phyloP scores from a whole-genome alignment of 2,888 invertebrate genomes.

The Anagyrus pseudococci region DNA sequence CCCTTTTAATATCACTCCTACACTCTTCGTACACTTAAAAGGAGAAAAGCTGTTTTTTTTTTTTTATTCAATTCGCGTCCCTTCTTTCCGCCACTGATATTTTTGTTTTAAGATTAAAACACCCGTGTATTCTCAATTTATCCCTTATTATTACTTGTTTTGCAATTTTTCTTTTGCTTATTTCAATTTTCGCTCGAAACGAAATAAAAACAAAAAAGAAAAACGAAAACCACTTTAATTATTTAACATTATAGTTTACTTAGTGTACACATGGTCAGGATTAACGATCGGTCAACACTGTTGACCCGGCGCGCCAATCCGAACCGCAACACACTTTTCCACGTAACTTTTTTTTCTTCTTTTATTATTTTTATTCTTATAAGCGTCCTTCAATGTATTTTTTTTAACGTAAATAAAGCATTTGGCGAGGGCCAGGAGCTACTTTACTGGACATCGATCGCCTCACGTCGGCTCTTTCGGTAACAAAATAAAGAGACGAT shows the following conservation, averaged over 20 bases:
- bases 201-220: slow-evolving; percentile 17
- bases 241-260: slow-evolving; percentile 38
- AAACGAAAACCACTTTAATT: slow-evolving; percentile 26
- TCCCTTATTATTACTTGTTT: slow-evolving; percentile 27
- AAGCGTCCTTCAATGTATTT: too few species aligned
- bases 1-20: slow-evolving; percentile 28
- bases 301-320: not conserved
- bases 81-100: too few species aligned
- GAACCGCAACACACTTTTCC: slow-evolving; percentile 36
- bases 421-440: slow-evolving; percentile 38
- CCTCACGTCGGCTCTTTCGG: too few species aligned
- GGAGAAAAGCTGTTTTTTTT: slow-evolving; percentile 17
- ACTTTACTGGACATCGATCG: slow-evolving; percentile 16
- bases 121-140: too few species aligned
- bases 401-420: slow-evolving; percentile 55
- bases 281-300: slow-evolving; percentile 2
- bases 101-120: too few species aligned
- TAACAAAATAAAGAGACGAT: not conserved
- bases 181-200: slow-evolving; percentile 30
- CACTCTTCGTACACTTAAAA: slow-evolving; percentile 26
- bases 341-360: slow-evolving; percentile 38
- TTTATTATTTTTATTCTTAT: slow-evolving; percentile 31
- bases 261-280: slow-evolving; percentile 34
- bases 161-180: slow-evolving; percentile 24
- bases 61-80: slow-evolving; percentile 25